Percentiles rank a stretch among this genome's conserved stretches.
phyloP scores from a whole-genome alignment of 2,888 invertebrate genomes.

The Brachycybe producta region DNA sequence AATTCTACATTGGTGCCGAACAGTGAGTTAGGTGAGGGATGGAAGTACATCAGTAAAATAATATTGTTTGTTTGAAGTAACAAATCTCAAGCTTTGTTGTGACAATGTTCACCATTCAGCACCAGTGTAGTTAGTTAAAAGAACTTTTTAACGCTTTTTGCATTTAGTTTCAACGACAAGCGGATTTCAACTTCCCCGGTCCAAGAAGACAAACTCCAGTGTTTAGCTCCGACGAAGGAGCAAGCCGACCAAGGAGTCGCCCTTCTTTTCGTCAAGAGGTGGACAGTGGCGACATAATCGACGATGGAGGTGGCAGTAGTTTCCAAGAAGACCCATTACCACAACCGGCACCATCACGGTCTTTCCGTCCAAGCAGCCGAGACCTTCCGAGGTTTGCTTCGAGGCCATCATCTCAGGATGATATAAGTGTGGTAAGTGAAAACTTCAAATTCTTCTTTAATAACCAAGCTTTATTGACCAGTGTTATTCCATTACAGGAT shows the following conservation, averaged over 20 bases:
- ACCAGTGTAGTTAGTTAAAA: no score
- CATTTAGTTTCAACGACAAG: conserved; percentile 7
- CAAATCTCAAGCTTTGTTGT: no score
- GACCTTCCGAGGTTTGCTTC: conserved; percentile 5
- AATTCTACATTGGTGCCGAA: no score
- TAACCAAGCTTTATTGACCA: neutral
- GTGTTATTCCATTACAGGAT: conserved; percentile 2
- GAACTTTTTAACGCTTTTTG: no score
- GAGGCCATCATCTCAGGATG: conserved; percentile 2
- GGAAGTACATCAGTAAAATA: no score
- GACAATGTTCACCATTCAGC: no score
- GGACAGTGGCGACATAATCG: conserved; percentile 11
- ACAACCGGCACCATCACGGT: neutral
- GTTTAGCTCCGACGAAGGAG: neutral
- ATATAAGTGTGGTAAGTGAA: neutral
- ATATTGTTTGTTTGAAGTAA: no score
- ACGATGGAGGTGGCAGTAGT: conserved; percentile 2
- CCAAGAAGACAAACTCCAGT: conserved; percentile 8
- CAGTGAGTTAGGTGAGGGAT: no score
- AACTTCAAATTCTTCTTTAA: no score
- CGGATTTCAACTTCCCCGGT: conserved; percentile 13
- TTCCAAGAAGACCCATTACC: conserved; percentile 9
- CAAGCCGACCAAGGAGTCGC: neutral
- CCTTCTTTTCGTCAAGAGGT: neutral
- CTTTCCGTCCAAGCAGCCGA: neutral